A percentile compares a stretch with the other conserved stretches of the same genome.
Evolutionary conservation across 2,797 vertebrate species (phyloP).

Genomic region (Pempheris klunzingeri): DNA sequence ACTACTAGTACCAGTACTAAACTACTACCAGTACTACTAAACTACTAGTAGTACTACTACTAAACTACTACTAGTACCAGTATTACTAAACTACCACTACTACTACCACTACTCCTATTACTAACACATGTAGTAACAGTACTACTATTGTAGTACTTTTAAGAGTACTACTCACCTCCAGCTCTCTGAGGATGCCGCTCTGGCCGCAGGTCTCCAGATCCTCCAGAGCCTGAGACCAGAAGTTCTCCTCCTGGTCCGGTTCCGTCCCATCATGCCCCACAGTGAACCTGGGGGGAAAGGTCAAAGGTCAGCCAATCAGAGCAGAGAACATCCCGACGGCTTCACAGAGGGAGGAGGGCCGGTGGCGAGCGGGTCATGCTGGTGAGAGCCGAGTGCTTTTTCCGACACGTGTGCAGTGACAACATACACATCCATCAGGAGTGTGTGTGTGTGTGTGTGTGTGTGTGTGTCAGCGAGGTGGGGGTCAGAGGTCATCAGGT

Average conservation of each 20-base stretch:
- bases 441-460: too few species aligned
- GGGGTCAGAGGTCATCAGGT: conserved; percentile 70
- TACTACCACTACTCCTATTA: too few species aligned
- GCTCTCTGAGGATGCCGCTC: conserved; percentile 97
- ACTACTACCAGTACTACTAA: too few species aligned
- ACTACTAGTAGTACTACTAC: too few species aligned
- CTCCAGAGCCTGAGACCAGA: conserved; percentile 99
- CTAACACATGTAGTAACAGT: neutral
- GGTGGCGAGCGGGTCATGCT: conserved; percentile 64
- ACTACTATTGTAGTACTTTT: neutral
- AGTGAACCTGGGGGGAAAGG: conserved; percentile 85
- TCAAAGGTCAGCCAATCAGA: conserved; percentile 46
- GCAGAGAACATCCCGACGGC: neutral
- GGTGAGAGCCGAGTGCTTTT: conserved; percentile 26
- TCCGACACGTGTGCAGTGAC: conserved; percentile 23
- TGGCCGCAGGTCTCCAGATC: conserved; percentile 98
- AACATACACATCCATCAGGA: conserved; percentile 47
- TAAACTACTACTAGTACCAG: too few species aligned
- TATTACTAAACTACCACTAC: too few species aligned
- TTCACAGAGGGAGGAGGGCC: conserved; percentile 21
- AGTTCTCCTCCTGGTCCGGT: conserved; percentile 97
- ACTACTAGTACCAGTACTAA: too few species aligned
- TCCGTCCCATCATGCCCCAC: conserved; percentile 92
- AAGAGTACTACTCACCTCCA: conserved; percentile 86
- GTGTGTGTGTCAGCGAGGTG: conserved; percentile 48